Percentiles rank a stretch among this genome's conserved stretches.
phyloP scores from a whole-genome alignment of 53 echinoderm and acorn worm species.

The Zoroaster sp. region DNA sequence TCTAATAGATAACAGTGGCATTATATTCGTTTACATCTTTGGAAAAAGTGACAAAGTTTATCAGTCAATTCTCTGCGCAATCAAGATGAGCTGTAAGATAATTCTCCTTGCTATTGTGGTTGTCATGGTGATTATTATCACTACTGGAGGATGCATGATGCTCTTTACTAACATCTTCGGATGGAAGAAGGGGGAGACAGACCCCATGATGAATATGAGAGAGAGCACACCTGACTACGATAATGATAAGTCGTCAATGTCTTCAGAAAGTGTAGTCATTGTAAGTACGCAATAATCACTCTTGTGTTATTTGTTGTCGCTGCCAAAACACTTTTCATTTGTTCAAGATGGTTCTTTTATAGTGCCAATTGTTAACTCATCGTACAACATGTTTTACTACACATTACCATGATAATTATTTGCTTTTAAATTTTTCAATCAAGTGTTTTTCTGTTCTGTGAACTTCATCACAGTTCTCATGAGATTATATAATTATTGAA shows the following conservation, averaged over 20 bases:
- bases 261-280: not conserved
- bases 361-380: not conserved
- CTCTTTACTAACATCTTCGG: constrained; percentile 2
- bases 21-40: not conserved
- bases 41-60: no score
- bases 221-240: not conserved
- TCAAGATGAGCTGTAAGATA: not conserved
- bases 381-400: not conserved
- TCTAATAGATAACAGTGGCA: no score
- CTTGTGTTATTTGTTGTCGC: no score
- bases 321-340: no score
- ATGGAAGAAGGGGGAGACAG: not conserved
- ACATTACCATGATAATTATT: not conserved
- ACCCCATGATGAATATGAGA: not conserved
- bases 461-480: no score
- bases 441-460: not conserved
- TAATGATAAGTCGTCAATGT: not conserved
- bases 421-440: not conserved
- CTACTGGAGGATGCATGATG: constrained; percentile 7
- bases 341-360: not conserved
- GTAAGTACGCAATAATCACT: no score
- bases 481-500: no score
- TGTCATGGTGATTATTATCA: not conserved
- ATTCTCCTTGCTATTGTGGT: not conserved
- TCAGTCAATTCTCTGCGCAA: no score